Evolutionary conservation across 2,797 vertebrate genomes (phyloP).

Genomic region (Sarcophilus harrisii): DNA sequence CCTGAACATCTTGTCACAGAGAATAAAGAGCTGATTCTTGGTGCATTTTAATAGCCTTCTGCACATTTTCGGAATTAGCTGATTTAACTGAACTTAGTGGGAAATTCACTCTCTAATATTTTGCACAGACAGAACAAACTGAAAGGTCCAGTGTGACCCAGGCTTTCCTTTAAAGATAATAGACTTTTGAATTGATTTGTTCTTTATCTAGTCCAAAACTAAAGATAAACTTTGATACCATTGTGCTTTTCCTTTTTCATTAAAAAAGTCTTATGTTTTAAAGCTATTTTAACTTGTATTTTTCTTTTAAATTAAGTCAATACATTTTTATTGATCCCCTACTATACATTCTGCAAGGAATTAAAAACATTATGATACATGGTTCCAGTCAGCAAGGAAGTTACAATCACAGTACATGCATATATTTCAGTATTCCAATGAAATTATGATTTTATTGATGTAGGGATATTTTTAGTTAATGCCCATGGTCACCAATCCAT

Average conservation of each 20-base stretch:
- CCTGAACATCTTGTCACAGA: conserved; percentile 48
- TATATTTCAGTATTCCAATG: neutral
- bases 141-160: neutral
- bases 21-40: conserved; percentile 24
- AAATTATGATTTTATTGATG: neutral
- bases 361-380: neutral
- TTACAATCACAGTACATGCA: neutral
- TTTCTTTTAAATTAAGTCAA: neutral
- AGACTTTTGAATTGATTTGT: neutral
- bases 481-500: neutral
- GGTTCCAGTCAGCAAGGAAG: neutral
- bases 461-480: neutral
- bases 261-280: neutral
- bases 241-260: neutral
- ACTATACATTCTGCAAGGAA: neutral
- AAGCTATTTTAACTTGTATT: neutral
- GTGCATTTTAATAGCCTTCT: conserved; percentile 53
- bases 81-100: conserved; percentile 59
- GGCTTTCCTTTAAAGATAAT: neutral
- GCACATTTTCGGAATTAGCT: conserved; percentile 26
- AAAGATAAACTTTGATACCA: neutral
- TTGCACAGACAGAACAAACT: conserved; percentile 39
- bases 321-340: neutral
- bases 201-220: neutral
- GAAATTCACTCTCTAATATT: rapidly evolving